Evolutionary conservation across 2,113 vertebrate genomes (phyloP).

Genomic region (Lampris megalopsis): DNA sequence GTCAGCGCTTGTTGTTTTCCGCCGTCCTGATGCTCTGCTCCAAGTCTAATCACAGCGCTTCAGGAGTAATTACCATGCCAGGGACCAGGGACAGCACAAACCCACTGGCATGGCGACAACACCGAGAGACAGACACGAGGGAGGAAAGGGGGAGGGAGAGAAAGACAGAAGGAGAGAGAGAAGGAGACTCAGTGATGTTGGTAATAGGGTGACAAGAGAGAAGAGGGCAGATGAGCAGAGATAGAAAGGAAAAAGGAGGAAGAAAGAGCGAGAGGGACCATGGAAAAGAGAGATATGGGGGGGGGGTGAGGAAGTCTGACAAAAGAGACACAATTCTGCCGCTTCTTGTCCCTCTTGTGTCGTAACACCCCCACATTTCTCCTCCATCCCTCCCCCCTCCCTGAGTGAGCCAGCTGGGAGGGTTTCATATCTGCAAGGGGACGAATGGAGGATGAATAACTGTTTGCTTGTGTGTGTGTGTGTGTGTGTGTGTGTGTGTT

Average conservation of each 20-base stretch:
- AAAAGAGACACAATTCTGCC: slow-evolving; percentile 9
- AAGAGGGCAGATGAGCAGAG: too few relatives aligned
- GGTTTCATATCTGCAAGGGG: slow-evolving; percentile 45
- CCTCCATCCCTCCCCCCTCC: slow-evolving; percentile 17
- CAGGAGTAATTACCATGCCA: slow-evolving; percentile 53
- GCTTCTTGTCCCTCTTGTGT: slow-evolving; percentile 28
- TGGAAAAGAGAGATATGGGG: slow-evolving; percentile 1
- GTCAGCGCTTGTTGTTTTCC: slow-evolving; percentile 28
- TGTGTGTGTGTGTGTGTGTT: slow-evolving; percentile 2
- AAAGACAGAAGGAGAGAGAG: slow-evolving; percentile 1
- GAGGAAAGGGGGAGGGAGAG: background rate
- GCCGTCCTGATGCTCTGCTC: slow-evolving; percentile 19
- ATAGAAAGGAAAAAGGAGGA: background rate
- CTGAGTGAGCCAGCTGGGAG: slow-evolving; percentile 18
- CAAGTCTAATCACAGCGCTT: slow-evolving; percentile 49
- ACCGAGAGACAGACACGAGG: background rate
- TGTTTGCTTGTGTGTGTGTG: background rate
- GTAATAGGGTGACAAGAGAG: too few relatives aligned
- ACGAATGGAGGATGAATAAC: too few relatives aligned
- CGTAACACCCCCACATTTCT: slow-evolving; percentile 39
- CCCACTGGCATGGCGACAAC: too few relatives aligned
- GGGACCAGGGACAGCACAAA: slow-evolving; percentile 19
- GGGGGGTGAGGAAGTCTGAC: background rate
- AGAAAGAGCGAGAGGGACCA: background rate
- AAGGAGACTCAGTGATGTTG: too few relatives aligned